Evolutionary conservation across 2,797 vertebrate genomes (phyloP).

Genomic region (Margarornis squamiger): DNA sequence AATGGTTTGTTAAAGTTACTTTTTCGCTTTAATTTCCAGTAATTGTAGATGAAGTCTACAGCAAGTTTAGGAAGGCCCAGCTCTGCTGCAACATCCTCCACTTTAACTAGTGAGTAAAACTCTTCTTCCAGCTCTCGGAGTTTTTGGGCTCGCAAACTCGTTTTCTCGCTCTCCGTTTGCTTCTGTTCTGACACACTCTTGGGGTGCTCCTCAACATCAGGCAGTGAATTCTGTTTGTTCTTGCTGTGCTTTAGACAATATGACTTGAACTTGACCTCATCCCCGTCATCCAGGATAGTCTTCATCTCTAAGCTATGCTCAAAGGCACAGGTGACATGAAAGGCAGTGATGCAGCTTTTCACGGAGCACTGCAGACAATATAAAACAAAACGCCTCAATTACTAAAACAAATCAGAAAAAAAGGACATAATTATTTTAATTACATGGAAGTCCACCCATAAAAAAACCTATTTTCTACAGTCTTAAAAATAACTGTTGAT

Average conservation of each 20-base stretch:
- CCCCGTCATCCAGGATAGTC: slow-evolving; percentile 94
- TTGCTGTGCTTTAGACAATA: slow-evolving; percentile 98
- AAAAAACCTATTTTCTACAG: neutral
- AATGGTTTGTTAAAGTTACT: slow-evolving; percentile 93
- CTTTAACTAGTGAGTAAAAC: slow-evolving; percentile 88
- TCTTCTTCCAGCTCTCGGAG: slow-evolving; percentile 95
- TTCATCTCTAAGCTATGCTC: slow-evolving; percentile 98
- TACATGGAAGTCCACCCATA: neutral
- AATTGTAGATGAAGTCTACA: slow-evolving; percentile 94
- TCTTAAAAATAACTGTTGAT: neutral
- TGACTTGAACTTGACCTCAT: slow-evolving; percentile 97
- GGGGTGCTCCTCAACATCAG: slow-evolving; percentile 71
- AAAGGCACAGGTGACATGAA: slow-evolving; percentile 98
- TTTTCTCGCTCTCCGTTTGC: slow-evolving; percentile 86
- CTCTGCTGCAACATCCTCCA: slow-evolving; percentile 83
- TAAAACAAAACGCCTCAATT: neutral
- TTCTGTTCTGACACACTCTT: slow-evolving; percentile 84
- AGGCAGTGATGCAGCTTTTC: slow-evolving; percentile 97
- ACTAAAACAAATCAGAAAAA: neutral
- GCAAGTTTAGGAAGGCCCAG: slow-evolving; percentile 82
- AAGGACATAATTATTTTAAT: neutral
- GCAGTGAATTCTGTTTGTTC: slow-evolving; percentile 74
- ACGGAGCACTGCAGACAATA: slow-evolving; percentile 87
- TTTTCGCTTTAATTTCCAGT: slow-evolving; percentile 98
- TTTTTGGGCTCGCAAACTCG: slow-evolving; percentile 90